phyloP scores from a whole-genome alignment of 2,888 invertebrate species.

The Crematogaster levior region DNA sequence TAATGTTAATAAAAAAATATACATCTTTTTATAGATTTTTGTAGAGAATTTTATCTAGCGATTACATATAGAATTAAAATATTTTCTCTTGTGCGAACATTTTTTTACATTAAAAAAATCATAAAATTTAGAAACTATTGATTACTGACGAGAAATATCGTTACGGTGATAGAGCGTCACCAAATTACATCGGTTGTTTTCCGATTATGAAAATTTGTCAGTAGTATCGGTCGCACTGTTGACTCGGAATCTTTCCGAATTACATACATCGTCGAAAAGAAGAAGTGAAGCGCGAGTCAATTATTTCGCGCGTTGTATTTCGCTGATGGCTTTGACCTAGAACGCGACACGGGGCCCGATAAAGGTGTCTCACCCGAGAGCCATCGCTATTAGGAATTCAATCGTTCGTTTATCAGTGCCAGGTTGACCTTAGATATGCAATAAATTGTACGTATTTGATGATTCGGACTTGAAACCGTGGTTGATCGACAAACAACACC shows the following conservation, averaged over 20 bases:
- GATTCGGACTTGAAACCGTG: conserved; percentile 8
- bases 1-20: not conserved
- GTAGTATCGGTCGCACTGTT: not conserved
- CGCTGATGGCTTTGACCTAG: conserved; percentile 68
- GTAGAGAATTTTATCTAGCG: not conserved
- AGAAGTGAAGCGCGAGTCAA: not conserved
- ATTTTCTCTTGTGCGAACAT: not conserved
- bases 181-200: conserved; percentile 11
- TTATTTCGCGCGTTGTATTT: conserved; percentile 7
- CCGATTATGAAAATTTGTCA: conserved; percentile 5
- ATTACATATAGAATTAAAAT: not conserved
- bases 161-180: not conserved
- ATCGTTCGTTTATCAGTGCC: conserved; percentile 63
- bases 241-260: conserved; percentile 38
- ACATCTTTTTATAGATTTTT: not conserved
- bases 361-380: conserved; percentile 62
- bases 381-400: conserved; percentile 56
- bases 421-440: conserved; percentile 71
- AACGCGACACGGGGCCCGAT: conserved; percentile 63
- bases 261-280: not conserved
- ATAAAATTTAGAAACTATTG: not conserved
- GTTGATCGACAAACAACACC: conserved; percentile 1
- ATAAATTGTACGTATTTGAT: conserved; percentile 28
- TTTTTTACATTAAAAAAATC: conserved; percentile 18
- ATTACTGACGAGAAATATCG: not conserved